These are phyloP conservation scores for Exocentrus adspersus DNA, from an alignment of 2,888 invertebrate genomes.

Conservation along the genomic window DNA sequence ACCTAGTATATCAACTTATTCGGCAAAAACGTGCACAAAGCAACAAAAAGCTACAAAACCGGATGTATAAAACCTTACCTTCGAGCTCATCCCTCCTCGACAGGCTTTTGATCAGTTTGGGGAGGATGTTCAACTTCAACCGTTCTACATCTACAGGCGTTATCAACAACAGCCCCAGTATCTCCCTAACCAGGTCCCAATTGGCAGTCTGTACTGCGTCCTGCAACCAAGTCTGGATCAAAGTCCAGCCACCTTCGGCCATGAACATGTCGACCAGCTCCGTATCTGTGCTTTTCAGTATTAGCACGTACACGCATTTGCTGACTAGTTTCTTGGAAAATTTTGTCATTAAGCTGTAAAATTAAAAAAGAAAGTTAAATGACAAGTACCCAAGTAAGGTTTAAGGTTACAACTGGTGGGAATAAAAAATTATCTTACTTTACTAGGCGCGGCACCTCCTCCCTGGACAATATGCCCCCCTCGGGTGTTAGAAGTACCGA, in stretches of 20 bases:
- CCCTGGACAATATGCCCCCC: conserved; percentile 88
- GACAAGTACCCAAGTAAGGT: not conserved
- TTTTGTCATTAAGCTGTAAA: conserved; percentile 89
- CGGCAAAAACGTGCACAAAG: not conserved
- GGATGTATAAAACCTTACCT: conserved; percentile 73
- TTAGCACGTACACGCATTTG: conserved; percentile 94
- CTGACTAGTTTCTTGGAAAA: conserved; percentile 95
- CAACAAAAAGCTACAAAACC: too few species aligned
- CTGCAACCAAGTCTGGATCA: conserved; percentile 90
- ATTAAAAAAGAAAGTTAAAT: not conserved
- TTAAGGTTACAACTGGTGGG: not conserved
- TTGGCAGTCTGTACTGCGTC: conserved; percentile 87
- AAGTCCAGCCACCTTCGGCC: conserved; percentile 91
- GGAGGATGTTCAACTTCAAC: conserved; percentile 90
- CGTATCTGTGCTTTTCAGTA: conserved; percentile 86
- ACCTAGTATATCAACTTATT: conserved; percentile 34
- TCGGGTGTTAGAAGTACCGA: conserved; percentile 83
- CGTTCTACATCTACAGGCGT: conserved; percentile 93
- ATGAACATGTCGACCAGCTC: conserved; percentile 89
- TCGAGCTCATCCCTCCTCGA: conserved; percentile 84
- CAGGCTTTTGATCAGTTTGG: conserved; percentile 89
- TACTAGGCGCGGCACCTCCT: conserved; percentile 88
- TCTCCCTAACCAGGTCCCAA: conserved; percentile 87
- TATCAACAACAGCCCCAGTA: conserved; percentile 83
- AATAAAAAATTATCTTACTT: conserved; percentile 70